Base-by-base conservation (phyloP, 2,797 vertebrate genomes). In the Mormyrops boulengeri region DNA sequence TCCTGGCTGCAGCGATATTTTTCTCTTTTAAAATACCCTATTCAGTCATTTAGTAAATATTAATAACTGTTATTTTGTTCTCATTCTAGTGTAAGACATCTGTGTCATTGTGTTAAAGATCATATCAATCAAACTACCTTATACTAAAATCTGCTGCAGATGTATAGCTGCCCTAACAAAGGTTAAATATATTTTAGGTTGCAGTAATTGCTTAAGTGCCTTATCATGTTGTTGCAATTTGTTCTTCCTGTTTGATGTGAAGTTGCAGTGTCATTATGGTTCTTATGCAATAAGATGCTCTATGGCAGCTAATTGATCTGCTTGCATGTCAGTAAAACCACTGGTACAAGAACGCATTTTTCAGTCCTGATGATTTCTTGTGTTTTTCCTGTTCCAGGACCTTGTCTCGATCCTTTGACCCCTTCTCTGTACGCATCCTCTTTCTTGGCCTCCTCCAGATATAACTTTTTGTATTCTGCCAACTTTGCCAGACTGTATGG, bases 381-480 rank as follows among this genome's bases (percentile, higher is more conserved):
- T 41, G n/a, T 87, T 41, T 90, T 12, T 85, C 57, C 50, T 12
- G 52, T 60, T 90, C 88, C 93, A 95, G 95, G 91, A 91, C 94
- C 95, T 90, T 96, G 96, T 93, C 95, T 96, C 30, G 96, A 99
- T 95, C 97, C 98, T n/a, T 94, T 99, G 86, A 95, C 99, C 0
- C 96, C 97, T 0, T 95, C 97, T 2, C 96, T 99, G 60, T 99
- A 98, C 62, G 96, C 97, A 30, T 98, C 96, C 0, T 98, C 97
- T 82, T 96, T 99, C 87, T 96, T 97, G 49, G 97, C 98, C 77
- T 99, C 98, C 52, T 99, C 98, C 91, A 97, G 97, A 95, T 98
- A 98, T 88, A 97, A 94, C 93, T 96, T 99, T 90, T 96, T 99
- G 87, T 98, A 98, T 86, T 97, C 97, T 0, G 94, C 98, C 57